Percentiles rank a stretch among this genome's conserved stretches.
Conservation (phyloP, 2,113 vertebrate genomes). For the Gobio gobio region DNA sequence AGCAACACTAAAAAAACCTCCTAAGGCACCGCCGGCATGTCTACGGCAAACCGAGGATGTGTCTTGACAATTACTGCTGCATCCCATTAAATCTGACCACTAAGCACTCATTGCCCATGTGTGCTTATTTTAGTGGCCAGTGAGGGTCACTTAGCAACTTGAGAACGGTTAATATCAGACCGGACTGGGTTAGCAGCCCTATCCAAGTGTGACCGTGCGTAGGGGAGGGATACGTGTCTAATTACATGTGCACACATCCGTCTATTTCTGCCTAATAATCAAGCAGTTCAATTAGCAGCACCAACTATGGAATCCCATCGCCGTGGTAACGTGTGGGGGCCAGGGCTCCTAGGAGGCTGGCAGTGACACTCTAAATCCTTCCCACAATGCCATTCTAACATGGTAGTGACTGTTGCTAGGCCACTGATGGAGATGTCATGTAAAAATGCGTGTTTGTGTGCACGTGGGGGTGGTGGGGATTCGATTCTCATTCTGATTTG, state of each 20-base stretch:
- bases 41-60: background rate
- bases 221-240: background rate
- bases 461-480: slow-evolving; percentile 39
- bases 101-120: slow-evolving; percentile 40
- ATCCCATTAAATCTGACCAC: background rate
- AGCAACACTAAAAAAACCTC: background rate
- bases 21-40: background rate
- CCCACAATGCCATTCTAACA: slow-evolving; percentile 25
- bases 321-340: slow-evolving; percentile 55
- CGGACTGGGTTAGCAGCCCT: background rate
- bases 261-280: slow-evolving; percentile 31
- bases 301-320: slow-evolving; percentile 52
- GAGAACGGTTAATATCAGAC: slow-evolving; percentile 39
- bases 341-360: background rate
- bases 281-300: slow-evolving; percentile 52
- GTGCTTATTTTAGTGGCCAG: background rate
- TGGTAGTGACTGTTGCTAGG: slow-evolving; percentile 62
- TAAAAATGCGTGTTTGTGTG: slow-evolving; percentile 33
- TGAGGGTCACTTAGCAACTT: slow-evolving; percentile 2
- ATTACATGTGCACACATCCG: background rate
- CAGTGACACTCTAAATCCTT: slow-evolving; percentile 25
- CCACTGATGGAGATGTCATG: slow-evolving; percentile 59
- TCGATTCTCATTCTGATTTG: slow-evolving; percentile 68
- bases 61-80: background rate
- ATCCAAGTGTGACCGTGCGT: background rate